phyloP scores from a whole-genome alignment of 2,888 invertebrate genomes.

The Dromius quadrimaculatus region DNA sequence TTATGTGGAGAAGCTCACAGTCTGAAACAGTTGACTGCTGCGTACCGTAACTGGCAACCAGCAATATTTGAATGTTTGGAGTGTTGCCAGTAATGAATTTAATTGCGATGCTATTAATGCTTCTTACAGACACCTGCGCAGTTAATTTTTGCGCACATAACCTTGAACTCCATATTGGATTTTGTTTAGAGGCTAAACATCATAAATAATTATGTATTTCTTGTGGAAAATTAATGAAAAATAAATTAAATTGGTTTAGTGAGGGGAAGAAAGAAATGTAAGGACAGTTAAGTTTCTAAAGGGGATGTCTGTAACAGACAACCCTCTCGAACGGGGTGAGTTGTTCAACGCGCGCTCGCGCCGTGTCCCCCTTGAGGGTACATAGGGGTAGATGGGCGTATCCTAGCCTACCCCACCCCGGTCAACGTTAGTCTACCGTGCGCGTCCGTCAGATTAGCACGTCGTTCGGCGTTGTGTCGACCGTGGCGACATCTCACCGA shows the following conservation, averaged over 20 bases:
- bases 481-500: conserved; percentile 22
- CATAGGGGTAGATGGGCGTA: conserved; percentile 36
- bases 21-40: conserved; percentile 11
- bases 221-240: too few relatives aligned
- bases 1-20: background rate
- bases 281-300: background rate
- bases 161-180: too few relatives aligned
- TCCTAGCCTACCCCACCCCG: conserved; percentile 51
- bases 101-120: too few relatives aligned
- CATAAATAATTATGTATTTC: too few relatives aligned
- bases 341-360: conserved; percentile 36
- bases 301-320: background rate
- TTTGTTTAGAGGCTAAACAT: too few relatives aligned
- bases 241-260: too few relatives aligned
- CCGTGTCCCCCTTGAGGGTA: background rate
- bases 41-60: background rate
- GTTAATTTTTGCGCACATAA: too few relatives aligned
- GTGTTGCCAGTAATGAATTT: background rate
- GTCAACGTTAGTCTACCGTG: conserved; percentile 43
- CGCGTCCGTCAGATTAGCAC: background rate
- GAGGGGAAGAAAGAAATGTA: too few relatives aligned
- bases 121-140: too few relatives aligned
- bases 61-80: conserved; percentile 4
- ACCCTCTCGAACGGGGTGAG: conserved; percentile 15
- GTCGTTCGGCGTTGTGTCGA: conserved; percentile 19